phyloP scores from a whole-genome alignment of 2,888 invertebrate genomes.

The Epirrhoe tristata region DNA sequence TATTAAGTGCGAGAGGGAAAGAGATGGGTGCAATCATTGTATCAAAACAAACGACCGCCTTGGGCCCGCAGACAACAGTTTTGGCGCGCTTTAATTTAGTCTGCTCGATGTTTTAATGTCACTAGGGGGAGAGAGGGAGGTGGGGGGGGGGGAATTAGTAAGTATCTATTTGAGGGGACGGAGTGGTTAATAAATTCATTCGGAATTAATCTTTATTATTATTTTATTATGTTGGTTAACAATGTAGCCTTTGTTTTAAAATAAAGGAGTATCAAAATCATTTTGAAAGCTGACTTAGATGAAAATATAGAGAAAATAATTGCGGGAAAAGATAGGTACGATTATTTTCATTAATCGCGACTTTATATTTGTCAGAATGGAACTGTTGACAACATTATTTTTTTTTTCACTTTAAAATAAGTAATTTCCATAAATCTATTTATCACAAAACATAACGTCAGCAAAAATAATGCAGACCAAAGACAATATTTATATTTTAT shows the following conservation, averaged over 20 bases:
- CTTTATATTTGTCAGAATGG: no score
- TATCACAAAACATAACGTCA: not conserved
- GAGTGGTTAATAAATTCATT: constrained; percentile 80
- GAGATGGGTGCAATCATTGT: constrained; percentile 79
- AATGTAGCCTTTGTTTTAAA: constrained; percentile 4
- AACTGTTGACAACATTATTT: no score
- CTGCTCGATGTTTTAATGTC: constrained; percentile 83
- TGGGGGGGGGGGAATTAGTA: constrained; percentile 58
- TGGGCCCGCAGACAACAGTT: constrained; percentile 82
- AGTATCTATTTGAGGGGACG: constrained; percentile 83
- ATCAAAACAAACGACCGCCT: constrained; percentile 85
- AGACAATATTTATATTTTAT: constrained; percentile 67
- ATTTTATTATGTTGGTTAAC: constrained; percentile 24
- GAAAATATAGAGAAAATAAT: no score
- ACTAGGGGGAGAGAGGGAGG: constrained; percentile 65
- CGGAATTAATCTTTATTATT: constrained; percentile 36
- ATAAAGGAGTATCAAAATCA: no score
- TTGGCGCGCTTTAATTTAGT: constrained; percentile 85
- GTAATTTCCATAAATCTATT: not conserved
- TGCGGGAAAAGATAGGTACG: no score
- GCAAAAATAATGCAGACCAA: constrained; percentile 24
- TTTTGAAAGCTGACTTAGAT: no score
- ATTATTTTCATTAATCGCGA: no score
- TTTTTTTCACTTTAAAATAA: not conserved
- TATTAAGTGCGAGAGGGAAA: constrained; percentile 66